Conservation (phyloP, 2,888 invertebrate genomes). For the Agrotis segetum region DNA sequence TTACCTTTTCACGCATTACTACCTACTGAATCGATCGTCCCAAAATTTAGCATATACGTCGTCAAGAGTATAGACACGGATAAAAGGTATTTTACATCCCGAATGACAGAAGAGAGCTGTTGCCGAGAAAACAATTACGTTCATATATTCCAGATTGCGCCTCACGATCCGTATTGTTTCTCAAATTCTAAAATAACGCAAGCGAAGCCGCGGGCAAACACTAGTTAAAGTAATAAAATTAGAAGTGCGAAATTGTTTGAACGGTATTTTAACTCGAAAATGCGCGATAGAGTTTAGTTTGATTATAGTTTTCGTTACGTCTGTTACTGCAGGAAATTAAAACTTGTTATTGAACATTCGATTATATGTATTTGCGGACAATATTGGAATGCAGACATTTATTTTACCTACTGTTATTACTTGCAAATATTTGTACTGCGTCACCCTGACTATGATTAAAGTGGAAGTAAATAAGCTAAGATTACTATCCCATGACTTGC, state of each 20-base stretch:
- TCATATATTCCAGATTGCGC: too few relatives aligned
- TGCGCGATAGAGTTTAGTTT: conserved; percentile 25
- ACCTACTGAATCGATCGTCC: too few relatives aligned
- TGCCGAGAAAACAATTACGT: too few relatives aligned
- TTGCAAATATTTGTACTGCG: neutral
- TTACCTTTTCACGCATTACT: too few relatives aligned
- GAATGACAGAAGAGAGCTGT: too few relatives aligned
- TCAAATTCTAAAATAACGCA: too few relatives aligned
- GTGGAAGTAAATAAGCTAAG: neutral
- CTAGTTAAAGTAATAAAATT: conserved; percentile 29
- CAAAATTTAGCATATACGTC: too few relatives aligned
- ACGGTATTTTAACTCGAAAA: conserved; percentile 43
- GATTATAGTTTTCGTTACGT: conserved; percentile 26
- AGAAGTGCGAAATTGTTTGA: conserved; percentile 23
- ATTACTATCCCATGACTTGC: too few relatives aligned
- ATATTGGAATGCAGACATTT: conserved; percentile 31
- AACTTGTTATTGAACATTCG: conserved; percentile 32
- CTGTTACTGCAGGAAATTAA: conserved; percentile 23
- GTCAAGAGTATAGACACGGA: too few relatives aligned
- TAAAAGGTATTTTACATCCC: too few relatives aligned
- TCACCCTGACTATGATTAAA: neutral
- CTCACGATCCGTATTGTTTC: too few relatives aligned
- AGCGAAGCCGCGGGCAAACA: too few relatives aligned
- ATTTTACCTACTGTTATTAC: neutral
- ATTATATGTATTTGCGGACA: conserved; percentile 10